A percentile compares a stretch with the other conserved stretches of the same genome.
Conservation (phyloP, 1,140 invertebrate genomes). For the Ceratosolen fusciceps region DNA sequence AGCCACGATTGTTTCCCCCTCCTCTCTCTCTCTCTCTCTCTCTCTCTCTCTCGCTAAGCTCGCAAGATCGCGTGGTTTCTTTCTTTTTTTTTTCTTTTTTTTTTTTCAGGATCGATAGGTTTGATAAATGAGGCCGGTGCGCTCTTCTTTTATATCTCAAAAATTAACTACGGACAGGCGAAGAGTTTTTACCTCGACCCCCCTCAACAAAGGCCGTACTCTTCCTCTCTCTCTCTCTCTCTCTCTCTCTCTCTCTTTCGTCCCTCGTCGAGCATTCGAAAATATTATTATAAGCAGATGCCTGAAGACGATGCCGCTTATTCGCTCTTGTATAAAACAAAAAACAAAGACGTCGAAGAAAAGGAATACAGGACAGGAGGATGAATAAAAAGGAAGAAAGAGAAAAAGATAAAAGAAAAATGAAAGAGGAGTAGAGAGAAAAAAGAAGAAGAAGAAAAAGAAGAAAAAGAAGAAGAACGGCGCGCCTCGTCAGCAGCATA, state of each 20-base stretch:
- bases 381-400: no score
- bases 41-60: neutral
- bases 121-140: neutral
- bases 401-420: no score
- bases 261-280: neutral
- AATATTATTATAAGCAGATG: neutral
- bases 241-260: no score
- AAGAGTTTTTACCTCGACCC: neutral
- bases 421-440: no score
- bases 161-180: neutral
- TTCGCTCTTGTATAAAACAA: no score
- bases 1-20: neutral
- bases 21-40: no score
- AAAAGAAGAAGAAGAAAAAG: no score
- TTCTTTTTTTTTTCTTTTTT: neutral
- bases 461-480: no score
- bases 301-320: neutral
- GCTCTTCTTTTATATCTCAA: neutral
- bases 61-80: neutral
- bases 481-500: no score
- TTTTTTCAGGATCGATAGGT: constrained; percentile 1
- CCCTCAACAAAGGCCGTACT: neutral
- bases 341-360: no score
- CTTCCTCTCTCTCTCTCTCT: no score
- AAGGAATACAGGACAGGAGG: no score